Percentiles rank a stretch among this genome's conserved stretches.
Evolutionary conservation across 2,113 vertebrate genomes (phyloP).

Genomic region (Phaethon lepturus): DNA sequence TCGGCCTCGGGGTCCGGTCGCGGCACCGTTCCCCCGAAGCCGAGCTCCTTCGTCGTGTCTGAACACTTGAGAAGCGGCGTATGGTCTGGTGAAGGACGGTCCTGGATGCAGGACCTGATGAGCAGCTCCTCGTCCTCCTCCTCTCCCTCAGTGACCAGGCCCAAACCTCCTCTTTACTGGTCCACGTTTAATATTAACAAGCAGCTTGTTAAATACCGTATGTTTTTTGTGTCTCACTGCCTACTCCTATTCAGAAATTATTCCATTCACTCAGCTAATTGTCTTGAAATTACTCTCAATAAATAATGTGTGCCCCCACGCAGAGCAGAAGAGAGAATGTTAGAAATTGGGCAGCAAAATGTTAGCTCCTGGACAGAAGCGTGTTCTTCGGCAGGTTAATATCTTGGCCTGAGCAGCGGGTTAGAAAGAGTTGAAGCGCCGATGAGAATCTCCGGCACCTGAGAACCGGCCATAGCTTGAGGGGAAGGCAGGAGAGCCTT

Average conservation of each 20-base stretch:
- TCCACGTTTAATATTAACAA: neutral
- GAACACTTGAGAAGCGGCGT: neutral
- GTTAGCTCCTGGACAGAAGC: neutral
- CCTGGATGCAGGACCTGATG: neutral
- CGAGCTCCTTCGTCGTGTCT: neutral
- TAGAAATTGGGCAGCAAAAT: no score
- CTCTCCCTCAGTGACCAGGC: neutral
- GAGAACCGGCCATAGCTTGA: neutral
- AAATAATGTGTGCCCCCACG: neutral
- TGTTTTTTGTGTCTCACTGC: neutral
- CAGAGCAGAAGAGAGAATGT: neutral
- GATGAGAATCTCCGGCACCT: neutral
- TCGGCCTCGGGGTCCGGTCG: neutral
- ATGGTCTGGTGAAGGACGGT: neutral
- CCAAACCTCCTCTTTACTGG: neutral
- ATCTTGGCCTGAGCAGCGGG: fast-evolving
- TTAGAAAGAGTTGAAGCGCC: neutral
- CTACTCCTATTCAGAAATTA: neutral
- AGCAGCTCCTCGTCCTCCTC: neutral
- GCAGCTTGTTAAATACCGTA: neutral
- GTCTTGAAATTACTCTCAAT: neutral
- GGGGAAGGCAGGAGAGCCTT: neutral
- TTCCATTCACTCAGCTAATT: neutral
- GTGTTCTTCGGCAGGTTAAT: fast-evolving
- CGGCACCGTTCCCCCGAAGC: no score